phyloP scores from a whole-genome alignment of 1,140 invertebrate genomes.

The Ericerus pela region DNA sequence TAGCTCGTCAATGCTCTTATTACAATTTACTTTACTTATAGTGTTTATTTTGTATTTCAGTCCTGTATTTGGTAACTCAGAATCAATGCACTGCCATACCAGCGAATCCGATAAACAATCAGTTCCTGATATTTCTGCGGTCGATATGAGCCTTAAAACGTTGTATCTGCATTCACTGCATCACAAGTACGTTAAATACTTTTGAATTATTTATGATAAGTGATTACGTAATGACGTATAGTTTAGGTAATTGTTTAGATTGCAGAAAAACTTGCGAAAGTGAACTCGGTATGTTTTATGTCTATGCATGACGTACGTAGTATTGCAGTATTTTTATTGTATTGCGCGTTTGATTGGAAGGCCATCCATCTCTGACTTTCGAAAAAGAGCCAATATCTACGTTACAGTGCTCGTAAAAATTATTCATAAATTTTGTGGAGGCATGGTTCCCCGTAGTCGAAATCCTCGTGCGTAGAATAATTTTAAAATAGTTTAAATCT shows the following conservation, averaged over 20 bases:
- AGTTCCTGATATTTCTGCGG: neutral
- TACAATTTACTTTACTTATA: neutral
- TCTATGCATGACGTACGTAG: neutral
- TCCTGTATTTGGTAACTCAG: neutral
- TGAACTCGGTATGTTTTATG: neutral
- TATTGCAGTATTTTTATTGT: neutral
- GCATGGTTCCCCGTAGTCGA: no score
- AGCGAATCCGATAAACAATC: neutral
- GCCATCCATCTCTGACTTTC: no score
- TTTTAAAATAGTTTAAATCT: no score
- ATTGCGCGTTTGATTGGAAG: no score
- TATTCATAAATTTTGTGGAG: no score
- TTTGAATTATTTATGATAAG: no score
- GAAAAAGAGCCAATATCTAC: no score
- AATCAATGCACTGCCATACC: no score
- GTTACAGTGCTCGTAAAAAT: no score
- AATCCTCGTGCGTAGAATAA: no score
- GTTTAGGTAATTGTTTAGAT: neutral
- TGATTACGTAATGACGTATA: no score
- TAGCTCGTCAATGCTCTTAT: neutral
- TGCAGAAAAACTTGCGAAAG: neutral
- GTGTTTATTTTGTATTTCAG: neutral
- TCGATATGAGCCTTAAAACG: constrained; percentile 1
- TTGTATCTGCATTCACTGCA: neutral
- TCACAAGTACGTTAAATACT: neutral